Conservation (phyloP, 1,140 invertebrate species). For the Bradysia coprophila region DNA sequence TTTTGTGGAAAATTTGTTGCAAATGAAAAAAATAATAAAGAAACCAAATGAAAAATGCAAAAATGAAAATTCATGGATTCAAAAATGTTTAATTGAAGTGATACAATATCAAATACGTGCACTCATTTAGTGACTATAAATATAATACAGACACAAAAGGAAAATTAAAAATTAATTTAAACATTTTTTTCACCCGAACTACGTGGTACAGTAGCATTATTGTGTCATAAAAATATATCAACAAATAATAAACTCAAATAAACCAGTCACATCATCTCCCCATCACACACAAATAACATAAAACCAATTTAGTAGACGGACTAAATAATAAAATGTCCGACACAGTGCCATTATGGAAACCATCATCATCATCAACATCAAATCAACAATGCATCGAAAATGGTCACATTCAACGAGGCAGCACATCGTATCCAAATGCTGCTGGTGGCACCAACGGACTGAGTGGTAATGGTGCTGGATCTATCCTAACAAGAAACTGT, state of each 20-base stretch:
- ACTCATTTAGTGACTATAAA: too few species aligned
- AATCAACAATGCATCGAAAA: not conserved
- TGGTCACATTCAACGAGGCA: not conserved
- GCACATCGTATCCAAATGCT: not conserved
- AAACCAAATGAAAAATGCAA: too few species aligned
- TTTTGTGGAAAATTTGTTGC: too few species aligned
- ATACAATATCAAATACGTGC: too few species aligned
- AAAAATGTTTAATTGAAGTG: too few species aligned
- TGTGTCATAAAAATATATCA: not conserved
- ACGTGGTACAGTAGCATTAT: not conserved
- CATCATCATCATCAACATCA: not conserved
- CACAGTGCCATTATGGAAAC: not conserved
- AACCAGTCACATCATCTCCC: too few species aligned
- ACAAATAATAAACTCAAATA: too few species aligned
- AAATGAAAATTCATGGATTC: too few species aligned
- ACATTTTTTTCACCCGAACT: not conserved
- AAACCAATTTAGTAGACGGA: not conserved
- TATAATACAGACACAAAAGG: not conserved
- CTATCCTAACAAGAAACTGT: slow-evolving; percentile 13
- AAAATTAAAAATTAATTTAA: not conserved
- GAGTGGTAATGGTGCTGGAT: not conserved
- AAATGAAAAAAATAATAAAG: too few species aligned
- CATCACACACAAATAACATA: not conserved
- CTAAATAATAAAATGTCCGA: not conserved
- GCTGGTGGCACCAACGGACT: not conserved